A percentile compares a stretch with the other conserved stretches of the same genome.
These are phyloP conservation scores for Megaleporinus macrocephalus DNA, from an alignment of 2,113 vertebrate genomes.

Conservation along the genomic window DNA sequence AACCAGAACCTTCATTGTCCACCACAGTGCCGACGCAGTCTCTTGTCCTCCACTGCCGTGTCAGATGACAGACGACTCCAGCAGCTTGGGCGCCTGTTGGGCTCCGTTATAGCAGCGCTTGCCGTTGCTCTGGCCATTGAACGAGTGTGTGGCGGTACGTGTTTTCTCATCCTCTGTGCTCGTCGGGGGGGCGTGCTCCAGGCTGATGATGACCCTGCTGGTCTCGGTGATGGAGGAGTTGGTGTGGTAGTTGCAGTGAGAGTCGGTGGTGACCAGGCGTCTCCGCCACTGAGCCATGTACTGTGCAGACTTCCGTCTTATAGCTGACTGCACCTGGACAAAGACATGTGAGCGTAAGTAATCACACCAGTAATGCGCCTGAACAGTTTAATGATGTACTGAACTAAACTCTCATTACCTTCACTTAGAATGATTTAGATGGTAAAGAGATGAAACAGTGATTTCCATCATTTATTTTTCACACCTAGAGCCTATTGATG, in stretches of 20 bases:
- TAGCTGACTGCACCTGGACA: constrained; percentile 73
- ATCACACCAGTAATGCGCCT: neutral
- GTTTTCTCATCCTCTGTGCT: neutral
- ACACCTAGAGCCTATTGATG: no score
- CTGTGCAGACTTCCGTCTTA: constrained; percentile 74
- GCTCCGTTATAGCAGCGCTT: constrained; percentile 53
- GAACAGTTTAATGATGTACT: neutral
- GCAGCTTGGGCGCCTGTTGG: constrained; percentile 39
- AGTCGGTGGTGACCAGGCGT: constrained; percentile 54
- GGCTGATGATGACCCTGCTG: constrained; percentile 65
- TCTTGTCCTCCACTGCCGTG: neutral
- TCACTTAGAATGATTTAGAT: no score
- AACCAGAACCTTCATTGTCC: neutral
- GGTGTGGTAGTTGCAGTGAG: constrained; percentile 71
- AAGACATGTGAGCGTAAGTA: neutral
- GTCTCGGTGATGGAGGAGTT: constrained; percentile 73
- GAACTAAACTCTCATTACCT: no score
- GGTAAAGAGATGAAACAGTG: no score
- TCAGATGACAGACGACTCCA: constrained; percentile 67
- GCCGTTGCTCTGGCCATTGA: constrained; percentile 62
- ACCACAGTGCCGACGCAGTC: neutral
- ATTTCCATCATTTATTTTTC: no score
- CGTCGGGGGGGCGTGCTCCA: constrained; percentile 9
- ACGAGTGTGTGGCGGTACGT: neutral
- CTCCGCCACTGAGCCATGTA: constrained; percentile 65